Conservation (phyloP, 1,140 invertebrate species). For the Drosophila oshimai region DNA sequence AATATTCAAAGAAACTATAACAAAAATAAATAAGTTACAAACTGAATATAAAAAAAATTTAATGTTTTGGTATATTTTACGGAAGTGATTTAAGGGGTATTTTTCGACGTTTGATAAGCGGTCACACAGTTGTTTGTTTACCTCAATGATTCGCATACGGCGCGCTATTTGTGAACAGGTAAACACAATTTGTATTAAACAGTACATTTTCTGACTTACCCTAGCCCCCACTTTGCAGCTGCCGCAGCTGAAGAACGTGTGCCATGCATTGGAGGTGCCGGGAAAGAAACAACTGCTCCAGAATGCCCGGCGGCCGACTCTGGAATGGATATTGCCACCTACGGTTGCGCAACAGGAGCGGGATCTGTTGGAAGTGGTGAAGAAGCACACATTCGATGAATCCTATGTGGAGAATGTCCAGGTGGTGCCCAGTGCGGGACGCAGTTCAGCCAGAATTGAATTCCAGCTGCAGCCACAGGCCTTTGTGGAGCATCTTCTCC, state of each 20-base stretch:
- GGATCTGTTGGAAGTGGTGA: constrained; percentile 21
- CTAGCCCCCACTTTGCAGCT: constrained; percentile 14
- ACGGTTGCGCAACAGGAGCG: constrained; percentile 44
- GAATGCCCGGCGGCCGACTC: constrained; percentile 21
- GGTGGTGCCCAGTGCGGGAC: constrained; percentile 30
- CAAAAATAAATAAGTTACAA: neutral
- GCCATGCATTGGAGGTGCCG: constrained; percentile 60
- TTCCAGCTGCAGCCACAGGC: constrained; percentile 55
- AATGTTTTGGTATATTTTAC: no score
- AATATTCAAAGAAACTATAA: no score
- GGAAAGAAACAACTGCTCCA: constrained; percentile 29
- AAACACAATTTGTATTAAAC: neutral
- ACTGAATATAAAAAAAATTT: neutral
- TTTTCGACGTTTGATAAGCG: neutral
- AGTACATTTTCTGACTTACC: neutral
- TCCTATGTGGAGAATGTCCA: constrained; percentile 40
- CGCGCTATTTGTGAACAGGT: constrained; percentile 73
- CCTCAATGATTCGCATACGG: constrained; percentile 47
- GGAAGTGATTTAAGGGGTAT: neutral
- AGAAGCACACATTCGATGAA: constrained; percentile 30
- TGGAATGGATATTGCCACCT: constrained; percentile 59
- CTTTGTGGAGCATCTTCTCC: constrained; percentile 46
- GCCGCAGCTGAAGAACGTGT: constrained; percentile 50
- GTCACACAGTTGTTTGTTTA: neutral
- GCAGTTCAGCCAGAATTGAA: constrained; percentile 47